Base-by-base conservation (phyloP, 2,797 vertebrate genomes). In the Melanotaenia nigrans region DNA sequence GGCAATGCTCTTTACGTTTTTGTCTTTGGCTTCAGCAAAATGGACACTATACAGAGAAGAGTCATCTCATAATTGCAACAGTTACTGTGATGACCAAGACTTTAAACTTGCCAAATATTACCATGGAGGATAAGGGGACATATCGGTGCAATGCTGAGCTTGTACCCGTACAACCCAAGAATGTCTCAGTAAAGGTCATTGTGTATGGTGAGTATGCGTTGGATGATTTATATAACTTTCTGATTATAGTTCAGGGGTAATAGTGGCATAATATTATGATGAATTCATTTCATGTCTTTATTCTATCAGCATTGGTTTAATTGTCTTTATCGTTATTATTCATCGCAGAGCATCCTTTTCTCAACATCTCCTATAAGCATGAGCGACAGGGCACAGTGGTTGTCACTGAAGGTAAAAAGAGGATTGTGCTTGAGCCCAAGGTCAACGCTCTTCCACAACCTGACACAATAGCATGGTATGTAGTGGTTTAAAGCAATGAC, bases 261-360 rank as follows among this genome's bases (percentile, higher is more conserved):
- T 53, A 24, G 3, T 53, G n/a, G 33, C 18, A 18, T 33, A 0
- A 35, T 38, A 22, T 38, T 9, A 47, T 13, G 4, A 1, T 20
- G 14, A 35, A n/a, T 58, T 62, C 45, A 11, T 32, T 45, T 58
- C 20, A 45, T 13, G 1, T 61, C 2, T 2, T 25, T 30, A 22
- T 33, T 58, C 1, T 1, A 35, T 3, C 25, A 4, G 7, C 22
- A 45, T 42, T 5, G 2, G 59, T 24, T 69, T 1, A 0, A 36
- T 62, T 61, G 2, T 65, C 5, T 53, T 54, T 55, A 13, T 62
- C 5, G 12, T 62, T 57, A 22, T 30, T 82, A 13, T 74, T 71
- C 83, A 75, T 90, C 90, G 58, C 90, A 98, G 97, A 96, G 61
- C 94, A 95, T 79, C 93, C 96, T 40, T 97, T 93, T 89, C 71